Evolutionary conservation across 1,140 invertebrate species (phyloP), one percentile per base, ranked within the genome.

Genomic region (Nymphalis io): DNA sequence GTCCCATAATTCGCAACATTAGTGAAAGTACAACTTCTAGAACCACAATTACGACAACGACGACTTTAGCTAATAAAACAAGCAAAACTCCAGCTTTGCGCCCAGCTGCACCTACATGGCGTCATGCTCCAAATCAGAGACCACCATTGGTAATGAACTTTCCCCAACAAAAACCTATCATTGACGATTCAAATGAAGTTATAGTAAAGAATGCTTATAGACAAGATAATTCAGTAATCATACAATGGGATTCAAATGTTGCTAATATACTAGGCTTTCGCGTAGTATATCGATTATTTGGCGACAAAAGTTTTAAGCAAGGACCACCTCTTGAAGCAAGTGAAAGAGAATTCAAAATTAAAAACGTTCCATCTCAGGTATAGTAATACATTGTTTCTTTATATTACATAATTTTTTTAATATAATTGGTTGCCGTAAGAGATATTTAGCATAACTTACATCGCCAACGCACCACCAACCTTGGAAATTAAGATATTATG

Each of bases 271-370:
- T 97, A 0, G 97, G 97, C 13, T 98, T 98, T 80, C 93, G 97
- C 60, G 96, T 98, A 10, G 96, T 98, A 10, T 98, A 98, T 84
- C 89, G 97, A 60, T 89, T 98, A 12, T 98, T 98, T 80, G 97
- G 97, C 1, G 97, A 98, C 75, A 95, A 96, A 75, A 96, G 94
- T 68, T 98, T 98, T 86, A 97, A 98, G 75, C 95, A 97, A 81
- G 97, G 96, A 0, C 96, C 96, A 18, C 96, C 96, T 0, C 89
- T 98, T 40, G 96, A 97, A 85, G 95, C 96, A 0, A 96, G 95
- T 70, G 96, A 98, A 88, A 91, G 96, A 73, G 96, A 98, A 88
- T 98, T 98, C 80, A 97, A 96, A 89, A 97, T 98, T 55, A 97
- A 97, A 89, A 98, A 97, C 83, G 96, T 98, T 59, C 97, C 97